These are phyloP conservation scores for Himalopsyche tibetana DNA, from an alignment of 2,888 invertebrate genomes.

Conservation along the genomic window DNA sequence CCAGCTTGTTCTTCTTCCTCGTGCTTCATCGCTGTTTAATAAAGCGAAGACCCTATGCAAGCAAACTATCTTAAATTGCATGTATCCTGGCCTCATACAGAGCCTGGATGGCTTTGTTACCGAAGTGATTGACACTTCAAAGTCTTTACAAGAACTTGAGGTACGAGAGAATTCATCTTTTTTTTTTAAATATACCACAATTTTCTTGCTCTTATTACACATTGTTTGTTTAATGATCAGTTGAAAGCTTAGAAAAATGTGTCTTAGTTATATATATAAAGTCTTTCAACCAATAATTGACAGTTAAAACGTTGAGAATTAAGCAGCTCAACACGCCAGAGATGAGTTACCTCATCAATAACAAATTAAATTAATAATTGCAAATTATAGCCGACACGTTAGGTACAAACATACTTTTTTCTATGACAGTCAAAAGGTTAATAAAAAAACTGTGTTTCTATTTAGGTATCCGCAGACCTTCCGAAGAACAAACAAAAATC, in stretches of 20 bases:
- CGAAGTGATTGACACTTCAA: slow-evolving; percentile 81
- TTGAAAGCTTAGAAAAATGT: too few species aligned
- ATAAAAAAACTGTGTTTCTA: slow-evolving; percentile 53
- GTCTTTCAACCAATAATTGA: too few species aligned
- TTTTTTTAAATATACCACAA: too few species aligned
- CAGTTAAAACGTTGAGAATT: too few species aligned
- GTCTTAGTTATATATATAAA: too few species aligned
- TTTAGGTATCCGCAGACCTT: slow-evolving; percentile 77
- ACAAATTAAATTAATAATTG: neutral
- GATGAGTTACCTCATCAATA: too few species aligned
- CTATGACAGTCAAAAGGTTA: neutral
- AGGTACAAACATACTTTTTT: too few species aligned
- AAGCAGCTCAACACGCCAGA: too few species aligned
- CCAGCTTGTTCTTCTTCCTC: slow-evolving; percentile 69
- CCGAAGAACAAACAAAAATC: slow-evolving; percentile 86
- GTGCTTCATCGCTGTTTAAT: slow-evolving; percentile 73
- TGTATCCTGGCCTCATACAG: slow-evolving; percentile 80
- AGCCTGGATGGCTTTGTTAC: slow-evolving; percentile 82
- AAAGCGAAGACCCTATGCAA: slow-evolving; percentile 82
- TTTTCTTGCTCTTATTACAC: too few species aligned
- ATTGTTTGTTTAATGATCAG: too few species aligned
- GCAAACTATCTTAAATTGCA: slow-evolving; percentile 77
- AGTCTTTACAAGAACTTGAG: slow-evolving; percentile 82
- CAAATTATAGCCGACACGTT: too few species aligned
- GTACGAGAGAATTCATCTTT: slow-evolving; percentile 69